Percentiles rank a stretch among this genome's conserved stretches.
phyloP scores from a whole-genome alignment of 1,140 invertebrate genomes.

The Sitobion miscanthi region DNA sequence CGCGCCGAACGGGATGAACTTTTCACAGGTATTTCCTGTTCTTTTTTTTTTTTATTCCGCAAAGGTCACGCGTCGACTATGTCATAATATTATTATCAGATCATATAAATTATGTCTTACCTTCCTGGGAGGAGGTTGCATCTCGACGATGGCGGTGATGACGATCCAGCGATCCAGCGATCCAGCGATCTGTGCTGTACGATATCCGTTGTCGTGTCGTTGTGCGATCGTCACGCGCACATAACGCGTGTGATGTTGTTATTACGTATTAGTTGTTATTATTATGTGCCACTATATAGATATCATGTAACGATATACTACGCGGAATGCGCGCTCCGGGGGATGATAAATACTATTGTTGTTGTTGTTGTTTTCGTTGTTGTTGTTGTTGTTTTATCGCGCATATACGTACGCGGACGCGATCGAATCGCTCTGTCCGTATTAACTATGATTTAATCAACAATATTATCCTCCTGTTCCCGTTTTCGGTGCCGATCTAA shows the following conservation, averaged over 20 bases:
- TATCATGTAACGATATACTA: neutral
- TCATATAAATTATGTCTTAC: neutral
- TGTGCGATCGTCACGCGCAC: neutral
- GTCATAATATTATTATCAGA: no score
- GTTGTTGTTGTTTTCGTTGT: no score
- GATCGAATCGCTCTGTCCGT: neutral
- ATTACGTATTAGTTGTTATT: neutral
- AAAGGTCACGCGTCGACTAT: no score
- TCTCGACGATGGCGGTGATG: constrained; percentile 9
- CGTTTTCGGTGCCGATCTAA: neutral
- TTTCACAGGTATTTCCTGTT: no score
- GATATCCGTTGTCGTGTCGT: neutral
- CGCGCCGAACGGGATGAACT: no score
- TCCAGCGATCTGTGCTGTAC: neutral
- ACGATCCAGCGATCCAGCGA: neutral
- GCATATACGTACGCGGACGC: neutral
- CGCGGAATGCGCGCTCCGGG: no score
- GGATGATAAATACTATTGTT: no score
- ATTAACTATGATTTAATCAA: neutral
- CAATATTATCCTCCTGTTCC: neutral
- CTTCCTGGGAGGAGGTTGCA: constrained; percentile 58
- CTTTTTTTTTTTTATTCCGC: no score
- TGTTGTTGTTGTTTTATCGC: neutral
- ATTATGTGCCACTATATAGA: neutral
- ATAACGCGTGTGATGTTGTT: neutral